Base-by-base conservation (phyloP, 2,113 vertebrate species). In the Oceanites oceanicus region DNA sequence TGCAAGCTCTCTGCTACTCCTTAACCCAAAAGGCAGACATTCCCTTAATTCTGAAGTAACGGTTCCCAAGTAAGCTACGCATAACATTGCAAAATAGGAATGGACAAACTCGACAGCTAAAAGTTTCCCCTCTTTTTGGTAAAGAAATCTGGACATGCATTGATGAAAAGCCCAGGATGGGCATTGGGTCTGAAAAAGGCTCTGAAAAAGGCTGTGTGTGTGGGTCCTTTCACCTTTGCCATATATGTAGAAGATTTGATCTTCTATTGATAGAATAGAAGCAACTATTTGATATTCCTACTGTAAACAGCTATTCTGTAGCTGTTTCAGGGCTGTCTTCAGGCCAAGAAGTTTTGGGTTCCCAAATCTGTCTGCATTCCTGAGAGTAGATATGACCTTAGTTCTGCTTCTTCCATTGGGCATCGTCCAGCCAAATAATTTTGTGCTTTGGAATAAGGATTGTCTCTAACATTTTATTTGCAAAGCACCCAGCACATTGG, bases 291-390 rank as follows among this genome's bases (percentile, higher is more conserved):
- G 38, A 59, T 78, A 59, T 56, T 77, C 19, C 47, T 77, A 6
- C 86, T 76, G 63, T 74, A 87, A 71, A 88, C 7, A 2, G 62
- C 45, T 36, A 17, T 56, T 71, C 40, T 85, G 50, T 36, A 22
- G 22, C 71, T 36, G 11, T 49, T 84, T 93, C 45, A 50, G 18
- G 52, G 21, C 44, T 88, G 56, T 13, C 58, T 72, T 65, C 1
- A 1, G 68, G 67, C 63, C 88, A 91, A 91, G 79, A 88, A 76
- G 6, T 85, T 80, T 71, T 88, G 56, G 79, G 78, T 88, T 86
- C 42, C 47, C 81, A 77, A 45, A 92, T 47, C 65, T 72, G 94
- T 92, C 90, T 95, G 80, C 93, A 86, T 92, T 92, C 90, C 63
- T 92, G 32, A 23, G 47, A 76, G 47, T 2, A 86, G 94, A 90